Evolutionary conservation across 1,140 invertebrate species (phyloP), one percentile per base, ranked within the genome.

Genomic region (Phymastichus coffea): DNA sequence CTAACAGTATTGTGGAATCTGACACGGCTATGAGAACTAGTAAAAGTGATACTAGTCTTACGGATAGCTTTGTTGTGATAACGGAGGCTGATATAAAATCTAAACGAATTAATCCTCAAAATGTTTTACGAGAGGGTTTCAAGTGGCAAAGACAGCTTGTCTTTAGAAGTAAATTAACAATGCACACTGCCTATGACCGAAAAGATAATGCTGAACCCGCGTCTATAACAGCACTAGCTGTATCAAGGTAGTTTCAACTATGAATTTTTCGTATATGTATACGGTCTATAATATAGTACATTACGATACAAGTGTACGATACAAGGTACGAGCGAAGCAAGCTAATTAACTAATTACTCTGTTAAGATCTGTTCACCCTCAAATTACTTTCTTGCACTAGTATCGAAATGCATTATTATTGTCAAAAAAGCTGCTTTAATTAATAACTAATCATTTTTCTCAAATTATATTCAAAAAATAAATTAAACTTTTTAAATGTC

Each of bases 131-230:
- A 65, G 84, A 87, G 64, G 86, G 86, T 41, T 92, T 93, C 71
- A 89, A 90, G 65, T 99, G 95, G 96, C 86, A 91, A 74, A 85
- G 94, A 64, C 92, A 96, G 73, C 82, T 99, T 51, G 88, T 97
- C 47, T 95, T 98, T 74, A 85, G 95, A 69, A 95, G 94, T 70
- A 97, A 98, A 81, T 81, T 99, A 58, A 99, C 96, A 14, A 98
- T 99, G 95, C 97, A 99, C 75, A 99, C 97, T 61, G 96, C 97
- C 25, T 99, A 94, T 75, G 95, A 98, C 81, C 83, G 96, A 19
- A 93, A 94, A 72, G 96, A 99, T 79, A 99, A 99, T 83, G 87
- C 90, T 0, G 94, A 96, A 76, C 97, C 97, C 40, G 96, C 97
- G 23, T 94, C 95, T 46, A 93, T 99, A 64, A 98, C 96, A 20